Percentiles rank a stretch among this genome's conserved stretches.
Evolutionary conservation across 2,797 vertebrate species (phyloP).

Genomic region (Oceanodroma leucorhoa): DNA sequence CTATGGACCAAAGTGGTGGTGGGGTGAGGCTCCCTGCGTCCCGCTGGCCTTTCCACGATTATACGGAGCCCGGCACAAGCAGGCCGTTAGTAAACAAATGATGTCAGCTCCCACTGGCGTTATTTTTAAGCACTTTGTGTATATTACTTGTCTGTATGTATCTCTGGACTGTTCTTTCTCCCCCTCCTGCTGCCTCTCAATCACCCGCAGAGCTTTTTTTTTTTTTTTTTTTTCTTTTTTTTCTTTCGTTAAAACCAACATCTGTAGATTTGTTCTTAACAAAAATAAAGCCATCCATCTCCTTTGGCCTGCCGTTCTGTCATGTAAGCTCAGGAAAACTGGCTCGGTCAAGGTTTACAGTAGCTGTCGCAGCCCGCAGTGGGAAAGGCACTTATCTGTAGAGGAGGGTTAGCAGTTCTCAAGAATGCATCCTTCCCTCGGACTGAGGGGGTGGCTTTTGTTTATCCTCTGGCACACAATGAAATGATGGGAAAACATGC

Average conservation of each 20-base stretch:
- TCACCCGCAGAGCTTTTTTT: background rate
- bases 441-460: constrained; percentile 75
- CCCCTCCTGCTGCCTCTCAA: background rate
- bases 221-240: background rate
- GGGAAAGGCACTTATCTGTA: constrained; percentile 74
- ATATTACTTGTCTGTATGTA: background rate
- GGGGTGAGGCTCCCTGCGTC: background rate
- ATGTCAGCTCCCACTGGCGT: background rate
- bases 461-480: constrained; percentile 82
- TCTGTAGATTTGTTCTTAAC: constrained; percentile 63
- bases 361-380: constrained; percentile 31
- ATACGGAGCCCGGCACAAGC: background rate
- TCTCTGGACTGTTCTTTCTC: background rate
- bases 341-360: constrained; percentile 68
- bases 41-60: accelerated
- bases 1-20: background rate
- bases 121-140: constrained; percentile 57
- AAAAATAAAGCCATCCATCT: constrained; percentile 76
- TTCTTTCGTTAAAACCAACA: constrained; percentile 28
- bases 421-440: constrained; percentile 72
- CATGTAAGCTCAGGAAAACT: constrained; percentile 65
- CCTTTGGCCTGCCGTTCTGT: constrained; percentile 40
- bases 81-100: background rate
- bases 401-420: constrained; percentile 52
- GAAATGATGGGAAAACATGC: constrained; percentile 78